phyloP scores from a whole-genome alignment of 2,888 invertebrate genomes.

The Thalpophila matura region DNA sequence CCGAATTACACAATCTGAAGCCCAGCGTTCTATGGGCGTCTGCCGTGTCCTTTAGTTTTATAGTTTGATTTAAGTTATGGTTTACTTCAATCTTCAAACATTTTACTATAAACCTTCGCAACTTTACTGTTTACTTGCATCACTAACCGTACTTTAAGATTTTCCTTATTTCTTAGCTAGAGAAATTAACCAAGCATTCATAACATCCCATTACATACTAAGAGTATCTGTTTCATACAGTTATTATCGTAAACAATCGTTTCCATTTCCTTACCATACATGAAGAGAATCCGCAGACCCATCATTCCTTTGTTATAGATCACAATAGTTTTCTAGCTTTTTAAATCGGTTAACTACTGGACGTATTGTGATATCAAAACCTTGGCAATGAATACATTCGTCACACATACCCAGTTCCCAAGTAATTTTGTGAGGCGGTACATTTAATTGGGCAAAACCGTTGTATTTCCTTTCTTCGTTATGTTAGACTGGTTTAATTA shows the following conservation, averaged over 20 bases:
- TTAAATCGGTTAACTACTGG: constrained; percentile 69
- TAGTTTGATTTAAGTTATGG: not conserved
- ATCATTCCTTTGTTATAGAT: constrained; percentile 83
- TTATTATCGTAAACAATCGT: constrained; percentile 68
- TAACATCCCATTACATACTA: constrained; percentile 45
- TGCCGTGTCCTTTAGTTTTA: too few relatives aligned
- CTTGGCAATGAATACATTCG: constrained; percentile 75
- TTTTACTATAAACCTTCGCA: not conserved
- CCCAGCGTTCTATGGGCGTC: too few relatives aligned
- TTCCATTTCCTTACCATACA: constrained; percentile 75
- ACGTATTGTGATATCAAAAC: constrained; percentile 65
- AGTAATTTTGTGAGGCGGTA: constrained; percentile 61
- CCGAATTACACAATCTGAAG: too few relatives aligned
- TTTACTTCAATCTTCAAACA: constrained; percentile 10
- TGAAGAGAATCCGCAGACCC: constrained; percentile 71
- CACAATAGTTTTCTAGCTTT: constrained; percentile 79
- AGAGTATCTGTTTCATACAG: constrained; percentile 64
- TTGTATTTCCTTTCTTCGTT: constrained; percentile 57
- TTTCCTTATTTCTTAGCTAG: constrained; percentile 4
- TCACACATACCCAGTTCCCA: constrained; percentile 68
- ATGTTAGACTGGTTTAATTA: constrained; percentile 59
- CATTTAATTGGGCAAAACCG: constrained; percentile 58
- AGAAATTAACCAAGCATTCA: constrained; percentile 33
- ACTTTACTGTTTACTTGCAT: not conserved
- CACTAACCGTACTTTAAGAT: not conserved